Evolutionary conservation across 2,888 invertebrate species (phyloP), one percentile per base, ranked within the genome.

Genomic region (Ornithoptera alexandrae): DNA sequence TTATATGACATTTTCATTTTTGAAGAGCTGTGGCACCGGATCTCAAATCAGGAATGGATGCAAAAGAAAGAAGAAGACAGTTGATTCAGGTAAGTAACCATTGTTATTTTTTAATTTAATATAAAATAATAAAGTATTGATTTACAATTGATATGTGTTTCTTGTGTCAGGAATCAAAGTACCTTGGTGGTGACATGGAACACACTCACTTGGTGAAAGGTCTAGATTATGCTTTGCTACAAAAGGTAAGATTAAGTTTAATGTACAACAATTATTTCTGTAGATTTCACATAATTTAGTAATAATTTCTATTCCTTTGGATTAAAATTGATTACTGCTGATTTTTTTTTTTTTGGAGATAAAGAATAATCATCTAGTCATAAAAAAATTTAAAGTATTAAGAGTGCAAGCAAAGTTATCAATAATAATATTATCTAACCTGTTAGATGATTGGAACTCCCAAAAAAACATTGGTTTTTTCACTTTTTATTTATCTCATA

Each of bases 181-280:
- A 98, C 91, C 97, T 99, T 93, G 99, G 99, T 85, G 99, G 99
- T 94, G 99, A 99, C 88, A 99, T 99, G 97, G 99, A 99, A 82
- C 99, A 99, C 81, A 99, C 99, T 84, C 99, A 99, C 92, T 98
- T 99, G 94, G 99, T 99, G 78, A 99, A 99, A 92, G 99, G 84
- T 75, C 83, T 92, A 2, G 97, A 97, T 86, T 97, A 96, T 86
- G 96, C 96, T 7, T 85, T 97, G 64, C 84, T 97, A 65, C 96
- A 97, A 83, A 97, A 96, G 89, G 95, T 92, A 84, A 79, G 72
- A 39, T 39, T 36, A 22, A 63, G 7, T 18, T 6, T 22, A 20
- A 20, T 57, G 20, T 17, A 50, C 18, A 17, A 17, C 15, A 17
- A 50, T 50, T 15, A 18, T 50, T 17, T 50, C 18, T 50, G 50